phyloP scores from a whole-genome alignment of 2,888 invertebrate species.

The Thymelicus lineola region DNA sequence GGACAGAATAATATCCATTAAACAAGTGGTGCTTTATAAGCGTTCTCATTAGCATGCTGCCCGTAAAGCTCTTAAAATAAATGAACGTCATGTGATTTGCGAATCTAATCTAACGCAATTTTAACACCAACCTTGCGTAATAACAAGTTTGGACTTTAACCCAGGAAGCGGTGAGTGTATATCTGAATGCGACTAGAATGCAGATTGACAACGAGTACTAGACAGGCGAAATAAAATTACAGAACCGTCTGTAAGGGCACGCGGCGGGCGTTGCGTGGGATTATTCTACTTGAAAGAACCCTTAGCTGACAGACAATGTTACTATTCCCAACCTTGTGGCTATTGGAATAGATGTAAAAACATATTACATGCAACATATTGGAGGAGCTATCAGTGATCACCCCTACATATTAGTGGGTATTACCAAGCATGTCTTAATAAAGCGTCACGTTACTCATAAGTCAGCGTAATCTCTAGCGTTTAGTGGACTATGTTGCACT shows the following conservation, averaged over 20 bases:
- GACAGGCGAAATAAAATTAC: conserved; percentile 70
- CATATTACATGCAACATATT: conserved; percentile 51
- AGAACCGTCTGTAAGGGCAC: conserved; percentile 64
- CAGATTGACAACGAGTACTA: conserved; percentile 44
- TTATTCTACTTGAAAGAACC: conserved; percentile 79
- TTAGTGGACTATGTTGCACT: conserved; percentile 49
- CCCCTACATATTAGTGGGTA: conserved; percentile 71
- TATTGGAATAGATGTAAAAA: conserved; percentile 41
- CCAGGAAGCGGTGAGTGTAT: conserved; percentile 16
- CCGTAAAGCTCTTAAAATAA: conserved; percentile 21
- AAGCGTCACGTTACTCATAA: conserved; percentile 71
- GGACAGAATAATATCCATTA: not conserved
- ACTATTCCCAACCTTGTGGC: conserved; percentile 39
- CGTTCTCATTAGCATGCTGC: conserved; percentile 4
- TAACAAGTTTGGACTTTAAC: conserved; percentile 12
- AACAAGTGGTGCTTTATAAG: not conserved
- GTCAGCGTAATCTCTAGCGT: conserved; percentile 68
- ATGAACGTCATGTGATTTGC: conserved; percentile 35
- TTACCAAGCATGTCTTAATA: conserved; percentile 75
- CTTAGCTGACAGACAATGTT: conserved; percentile 50
- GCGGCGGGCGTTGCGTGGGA: conserved; percentile 71
- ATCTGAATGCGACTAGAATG: conserved; percentile 19
- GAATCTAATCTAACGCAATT: conserved; percentile 38
- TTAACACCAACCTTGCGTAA: conserved; percentile 20
- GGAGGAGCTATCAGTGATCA: conserved; percentile 61